phyloP scores from a whole-genome alignment of 2,888 invertebrate genomes.

The Sepiola atlantica region DNA sequence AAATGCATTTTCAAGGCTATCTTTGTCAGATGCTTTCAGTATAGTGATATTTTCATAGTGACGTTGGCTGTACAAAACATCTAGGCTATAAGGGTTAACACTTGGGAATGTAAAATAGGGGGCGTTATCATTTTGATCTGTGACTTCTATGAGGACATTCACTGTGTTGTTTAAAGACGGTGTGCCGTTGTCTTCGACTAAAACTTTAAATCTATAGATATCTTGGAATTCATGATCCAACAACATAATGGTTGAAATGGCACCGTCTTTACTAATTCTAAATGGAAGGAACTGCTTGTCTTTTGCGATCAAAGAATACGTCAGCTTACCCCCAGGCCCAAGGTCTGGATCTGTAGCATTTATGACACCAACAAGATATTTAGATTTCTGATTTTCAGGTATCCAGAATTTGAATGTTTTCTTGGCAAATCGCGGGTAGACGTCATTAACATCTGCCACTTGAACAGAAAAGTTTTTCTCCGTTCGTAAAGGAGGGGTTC shows the following conservation, averaged over 20 bases:
- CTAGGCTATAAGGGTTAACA: background rate
- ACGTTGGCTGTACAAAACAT: background rate
- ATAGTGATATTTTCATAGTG: background rate
- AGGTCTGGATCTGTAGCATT: background rate
- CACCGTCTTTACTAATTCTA: constrained; percentile 8
- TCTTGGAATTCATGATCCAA: constrained; percentile 13
- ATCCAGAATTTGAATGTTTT: constrained; percentile 21
- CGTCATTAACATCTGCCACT: background rate
- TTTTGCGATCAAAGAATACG: background rate
- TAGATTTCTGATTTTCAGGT: constrained; percentile 20
- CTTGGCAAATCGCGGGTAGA: background rate
- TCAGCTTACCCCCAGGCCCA: background rate
- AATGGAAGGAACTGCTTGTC: constrained; percentile 12
- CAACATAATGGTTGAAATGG: constrained; percentile 19
- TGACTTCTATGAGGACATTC: background rate
- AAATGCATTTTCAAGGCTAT: background rate
- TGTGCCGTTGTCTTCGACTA: background rate
- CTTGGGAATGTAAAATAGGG: constrained; percentile 13
- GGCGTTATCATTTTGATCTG: background rate
- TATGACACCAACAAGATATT: background rate
- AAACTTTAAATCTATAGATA: background rate
- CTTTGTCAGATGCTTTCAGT: background rate
- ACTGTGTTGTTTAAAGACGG: background rate
- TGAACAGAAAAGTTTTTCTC: background rate
- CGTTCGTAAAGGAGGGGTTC: background rate